phyloP scores from a whole-genome alignment of 2,797 vertebrate genomes.

The Erithacus rubecula region DNA sequence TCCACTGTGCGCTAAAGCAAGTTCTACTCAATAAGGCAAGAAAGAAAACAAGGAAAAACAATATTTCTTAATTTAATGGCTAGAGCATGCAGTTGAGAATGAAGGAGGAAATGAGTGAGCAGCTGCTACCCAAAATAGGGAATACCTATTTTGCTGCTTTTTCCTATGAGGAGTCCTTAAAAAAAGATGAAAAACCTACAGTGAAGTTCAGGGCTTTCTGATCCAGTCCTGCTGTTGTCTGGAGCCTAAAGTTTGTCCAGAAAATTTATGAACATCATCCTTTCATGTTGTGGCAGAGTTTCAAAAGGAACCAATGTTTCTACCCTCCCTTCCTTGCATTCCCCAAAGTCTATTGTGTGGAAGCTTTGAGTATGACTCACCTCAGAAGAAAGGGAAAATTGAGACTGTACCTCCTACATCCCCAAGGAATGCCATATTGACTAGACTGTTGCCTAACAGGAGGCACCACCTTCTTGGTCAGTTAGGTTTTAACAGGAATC shows the following conservation, averaged over 20 bases:
- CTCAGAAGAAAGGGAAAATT: background rate
- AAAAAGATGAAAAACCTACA: background rate
- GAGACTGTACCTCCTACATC: background rate
- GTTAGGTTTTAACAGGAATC: background rate
- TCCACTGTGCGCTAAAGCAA: background rate
- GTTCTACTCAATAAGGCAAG: background rate
- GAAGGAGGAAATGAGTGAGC: background rate
- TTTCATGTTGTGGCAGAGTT: background rate
- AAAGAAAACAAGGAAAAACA: background rate
- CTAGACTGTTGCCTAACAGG: background rate
- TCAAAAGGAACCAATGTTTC: background rate
- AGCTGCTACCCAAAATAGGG: background rate
- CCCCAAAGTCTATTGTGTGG: background rate
- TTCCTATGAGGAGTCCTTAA: background rate
- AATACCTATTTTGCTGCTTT: background rate
- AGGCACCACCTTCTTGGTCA: background rate
- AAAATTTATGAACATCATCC: background rate
- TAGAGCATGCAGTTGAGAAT: background rate
- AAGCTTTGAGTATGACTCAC: background rate
- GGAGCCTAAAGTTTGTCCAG: background rate
- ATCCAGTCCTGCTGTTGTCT: background rate
- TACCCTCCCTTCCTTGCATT: background rate
- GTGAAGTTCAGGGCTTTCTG: background rate
- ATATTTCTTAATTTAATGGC: background rate
- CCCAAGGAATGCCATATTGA: background rate